phyloP scores from a whole-genome alignment of 2,888 invertebrate genomes.

The Ochropleura plecta region DNA sequence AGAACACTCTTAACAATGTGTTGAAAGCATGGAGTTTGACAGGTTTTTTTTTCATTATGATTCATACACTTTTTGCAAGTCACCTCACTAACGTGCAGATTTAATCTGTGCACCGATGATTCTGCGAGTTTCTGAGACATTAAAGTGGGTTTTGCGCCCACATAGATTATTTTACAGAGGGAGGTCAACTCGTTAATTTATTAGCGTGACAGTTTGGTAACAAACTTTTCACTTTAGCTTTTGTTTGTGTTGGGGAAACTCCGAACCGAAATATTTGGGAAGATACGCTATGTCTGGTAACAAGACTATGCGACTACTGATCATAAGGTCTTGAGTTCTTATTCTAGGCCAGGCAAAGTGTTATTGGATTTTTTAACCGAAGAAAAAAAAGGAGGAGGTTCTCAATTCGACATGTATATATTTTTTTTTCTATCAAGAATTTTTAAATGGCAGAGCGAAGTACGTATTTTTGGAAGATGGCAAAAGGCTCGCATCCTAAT shows the following conservation, averaged over 20 bases:
- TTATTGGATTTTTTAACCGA: neutral
- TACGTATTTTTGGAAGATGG: neutral
- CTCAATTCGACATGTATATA: no score
- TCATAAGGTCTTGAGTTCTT: neutral
- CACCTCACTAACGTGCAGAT: constrained; percentile 52
- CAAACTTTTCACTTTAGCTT: constrained; percentile 39
- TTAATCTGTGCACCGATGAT: constrained; percentile 52
- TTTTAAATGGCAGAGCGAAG: no score
- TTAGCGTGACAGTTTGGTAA: constrained; percentile 51
- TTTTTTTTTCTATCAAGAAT: neutral
- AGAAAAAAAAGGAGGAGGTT: no score
- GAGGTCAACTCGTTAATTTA: constrained; percentile 59
- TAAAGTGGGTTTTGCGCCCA: constrained; percentile 18
- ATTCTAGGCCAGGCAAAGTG: neutral
- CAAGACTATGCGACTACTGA: neutral
- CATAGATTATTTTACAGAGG: constrained; percentile 47
- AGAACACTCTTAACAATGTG: constrained; percentile 43
- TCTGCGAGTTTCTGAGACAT: constrained; percentile 42
- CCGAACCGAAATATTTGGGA: constrained; percentile 12
- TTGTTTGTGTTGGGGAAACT: constrained; percentile 32
- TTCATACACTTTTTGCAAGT: constrained; percentile 52
- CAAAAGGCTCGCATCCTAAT: neutral
- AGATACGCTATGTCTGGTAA: neutral
- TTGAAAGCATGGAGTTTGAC: constrained; percentile 43
- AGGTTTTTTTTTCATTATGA: constrained; percentile 35